These are phyloP conservation scores for Gymnogyps californianus DNA, from an alignment of 2,113 vertebrate genomes.

Conservation along the genomic window DNA sequence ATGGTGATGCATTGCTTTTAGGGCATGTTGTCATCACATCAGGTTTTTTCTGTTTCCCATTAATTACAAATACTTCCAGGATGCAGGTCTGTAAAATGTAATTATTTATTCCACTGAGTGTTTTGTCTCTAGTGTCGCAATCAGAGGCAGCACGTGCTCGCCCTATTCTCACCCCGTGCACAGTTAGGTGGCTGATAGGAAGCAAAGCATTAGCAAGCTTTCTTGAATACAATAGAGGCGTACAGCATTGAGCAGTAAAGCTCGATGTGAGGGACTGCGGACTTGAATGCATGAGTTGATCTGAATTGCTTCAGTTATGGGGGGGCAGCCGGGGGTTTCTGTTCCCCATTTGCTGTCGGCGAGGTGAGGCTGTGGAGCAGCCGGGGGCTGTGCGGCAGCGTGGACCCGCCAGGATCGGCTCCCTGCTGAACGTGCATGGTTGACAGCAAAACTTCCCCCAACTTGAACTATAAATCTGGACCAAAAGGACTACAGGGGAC, in stretches of 20 bases:
- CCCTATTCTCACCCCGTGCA: rapidly evolving
- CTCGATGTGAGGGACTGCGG: rapidly evolving
- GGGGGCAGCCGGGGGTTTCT: rapidly evolving
- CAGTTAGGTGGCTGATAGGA: neutral
- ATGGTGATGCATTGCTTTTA: neutral
- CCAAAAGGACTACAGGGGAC: neutral
- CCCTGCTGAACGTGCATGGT: rapidly evolving
- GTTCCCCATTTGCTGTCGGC: rapidly evolving
- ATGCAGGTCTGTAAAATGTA: neutral
- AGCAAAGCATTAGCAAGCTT: neutral
- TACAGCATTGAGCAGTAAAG: rapidly evolving
- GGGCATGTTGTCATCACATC: neutral
- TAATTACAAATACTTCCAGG: neutral
- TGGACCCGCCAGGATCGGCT: rapidly evolving
- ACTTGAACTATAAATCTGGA: neutral
- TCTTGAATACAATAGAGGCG: rapidly evolving
- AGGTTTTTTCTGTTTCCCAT: neutral
- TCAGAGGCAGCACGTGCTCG: neutral
- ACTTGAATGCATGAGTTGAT: rapidly evolving
- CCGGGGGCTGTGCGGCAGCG: rapidly evolving
- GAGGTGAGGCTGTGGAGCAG: neutral
- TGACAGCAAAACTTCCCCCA: neutral
- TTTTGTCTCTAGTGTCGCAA: neutral
- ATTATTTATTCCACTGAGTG: neutral
- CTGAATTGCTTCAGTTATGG: rapidly evolving